These are phyloP conservation scores for Sebastes taczanowskii DNA, from an alignment of 2,797 vertebrate species.

Conservation along the genomic window DNA sequence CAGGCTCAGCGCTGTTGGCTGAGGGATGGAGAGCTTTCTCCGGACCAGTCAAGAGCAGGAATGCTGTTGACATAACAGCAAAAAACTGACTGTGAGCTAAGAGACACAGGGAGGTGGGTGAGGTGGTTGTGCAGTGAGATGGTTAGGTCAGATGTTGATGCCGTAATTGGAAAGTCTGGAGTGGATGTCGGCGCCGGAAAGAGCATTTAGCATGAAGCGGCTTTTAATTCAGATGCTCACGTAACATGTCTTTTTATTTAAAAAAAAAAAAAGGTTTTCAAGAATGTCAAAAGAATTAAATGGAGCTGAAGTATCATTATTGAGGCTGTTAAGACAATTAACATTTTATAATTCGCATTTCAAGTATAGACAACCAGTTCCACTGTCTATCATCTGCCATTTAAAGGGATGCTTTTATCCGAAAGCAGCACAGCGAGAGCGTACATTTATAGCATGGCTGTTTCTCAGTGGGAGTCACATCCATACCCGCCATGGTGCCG, in stretches of 20 bases:
- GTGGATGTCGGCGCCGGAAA: neutral
- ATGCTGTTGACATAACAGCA: slow-evolving; percentile 34
- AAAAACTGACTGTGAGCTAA: slow-evolving; percentile 17
- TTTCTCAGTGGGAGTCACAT: slow-evolving; percentile 10
- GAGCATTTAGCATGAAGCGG: slow-evolving; percentile 15
- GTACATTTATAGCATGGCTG: neutral
- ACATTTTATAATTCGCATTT: slow-evolving; percentile 12
- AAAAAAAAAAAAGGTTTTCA: slow-evolving; percentile 1
- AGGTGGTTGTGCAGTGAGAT: neutral
- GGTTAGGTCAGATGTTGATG: slow-evolving; percentile 9
- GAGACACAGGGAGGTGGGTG: neutral
- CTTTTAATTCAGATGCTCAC: slow-evolving; percentile 20
- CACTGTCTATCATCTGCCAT: neutral
- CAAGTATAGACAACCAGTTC: slow-evolving; percentile 19
- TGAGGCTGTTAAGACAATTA: slow-evolving; percentile 15
- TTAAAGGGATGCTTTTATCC: slow-evolving; percentile 25
- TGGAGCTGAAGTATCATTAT: slow-evolving; percentile 1
- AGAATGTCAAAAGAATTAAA: neutral
- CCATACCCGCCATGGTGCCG: neutral
- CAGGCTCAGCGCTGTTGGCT: slow-evolving; percentile 38
- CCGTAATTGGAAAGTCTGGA: slow-evolving; percentile 25
- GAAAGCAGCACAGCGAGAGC: neutral
- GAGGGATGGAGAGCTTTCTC: slow-evolving; percentile 38
- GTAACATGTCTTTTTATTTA: neutral
- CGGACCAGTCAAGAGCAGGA: slow-evolving; percentile 18